Percentiles rank a stretch among this genome's conserved stretches.
These are phyloP conservation scores for Lepus oiostolus DNA, from an alignment of 2,797 vertebrate species.

Conservation along the genomic window DNA sequence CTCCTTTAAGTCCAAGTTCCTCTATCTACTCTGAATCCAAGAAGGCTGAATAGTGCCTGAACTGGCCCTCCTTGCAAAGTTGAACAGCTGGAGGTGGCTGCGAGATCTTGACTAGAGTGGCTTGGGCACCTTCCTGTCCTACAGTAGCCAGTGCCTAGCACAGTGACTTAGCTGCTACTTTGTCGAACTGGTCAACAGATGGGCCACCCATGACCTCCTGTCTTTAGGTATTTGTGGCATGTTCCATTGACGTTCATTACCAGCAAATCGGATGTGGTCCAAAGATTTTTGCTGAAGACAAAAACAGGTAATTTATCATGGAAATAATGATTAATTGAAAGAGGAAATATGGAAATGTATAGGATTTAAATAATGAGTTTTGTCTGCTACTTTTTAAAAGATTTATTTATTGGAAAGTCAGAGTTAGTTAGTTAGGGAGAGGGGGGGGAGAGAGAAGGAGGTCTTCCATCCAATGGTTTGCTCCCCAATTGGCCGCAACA, in stretches of 20 bases:
- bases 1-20: neutral
- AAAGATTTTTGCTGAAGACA: conserved; percentile 92
- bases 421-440: too few relatives aligned
- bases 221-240: conserved; percentile 93
- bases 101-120: neutral
- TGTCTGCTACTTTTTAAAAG: neutral
- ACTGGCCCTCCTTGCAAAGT: neutral
- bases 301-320: conserved; percentile 90
- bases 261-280: conserved; percentile 90
- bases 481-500: too few relatives aligned
- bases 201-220: conserved; percentile 2
- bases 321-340: neutral
- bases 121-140: neutral
- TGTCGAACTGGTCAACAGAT: neutral
- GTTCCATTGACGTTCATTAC: conserved; percentile 95
- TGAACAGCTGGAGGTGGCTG: neutral
- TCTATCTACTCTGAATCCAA: neutral
- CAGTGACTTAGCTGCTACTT: neutral
- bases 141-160: conserved; percentile 14
- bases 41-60: neutral
- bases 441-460: too few relatives aligned
- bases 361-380: neutral
- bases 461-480: too few relatives aligned
- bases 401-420: too few relatives aligned
- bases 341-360: neutral